Evolutionary conservation across 2,797 vertebrate genomes (phyloP), one percentile per base, ranked within the genome.

Genomic region (Etheostoma nigrum): DNA sequence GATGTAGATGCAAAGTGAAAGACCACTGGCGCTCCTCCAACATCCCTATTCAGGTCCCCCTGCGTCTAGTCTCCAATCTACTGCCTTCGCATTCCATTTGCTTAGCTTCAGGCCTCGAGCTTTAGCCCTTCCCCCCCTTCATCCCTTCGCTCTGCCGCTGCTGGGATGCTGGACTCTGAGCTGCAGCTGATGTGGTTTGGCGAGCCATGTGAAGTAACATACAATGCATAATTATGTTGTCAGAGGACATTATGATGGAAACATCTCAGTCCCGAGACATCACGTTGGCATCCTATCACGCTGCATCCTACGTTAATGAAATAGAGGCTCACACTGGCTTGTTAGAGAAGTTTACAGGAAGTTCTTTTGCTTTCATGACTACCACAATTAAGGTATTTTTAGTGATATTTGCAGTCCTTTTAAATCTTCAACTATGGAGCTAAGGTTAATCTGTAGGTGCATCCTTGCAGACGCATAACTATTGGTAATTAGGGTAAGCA

Each of bases 141-240:
- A 0, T 57, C 77, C 74, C 59, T 67, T 23, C 4, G 0, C 67
- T 47, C 64, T 23, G 23, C 74, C 45, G 62, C 55, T 73, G 80
- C 85, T 77, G 80, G 84, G 87, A 86, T 79, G 65, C 80, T 75
- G 84, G 78, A 91, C 68, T 74, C 33, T 15, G 74, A 90, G 84
- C 76, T 85, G 78, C 60, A 69, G 88, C 82, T 91, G 88, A 89
- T 91, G 86, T 86, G 89, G 86, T 89, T 91, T 90, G 91, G 88
- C 79, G 77, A 91, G 79, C 72, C 63, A 71, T 91, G 83, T 40
- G 25, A 86, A 91, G 83, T 81, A 75, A 87, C 89, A 90, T 88
- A 92, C 89, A 89, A 82, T 91, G 89, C 89, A 90, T 93, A 93
- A 94, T 94, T 92, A 93, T 91, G 85, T 90, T 93, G 92, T 93